phyloP scores from a whole-genome alignment of 2,113 vertebrate genomes.

The Cavia porcellus region DNA sequence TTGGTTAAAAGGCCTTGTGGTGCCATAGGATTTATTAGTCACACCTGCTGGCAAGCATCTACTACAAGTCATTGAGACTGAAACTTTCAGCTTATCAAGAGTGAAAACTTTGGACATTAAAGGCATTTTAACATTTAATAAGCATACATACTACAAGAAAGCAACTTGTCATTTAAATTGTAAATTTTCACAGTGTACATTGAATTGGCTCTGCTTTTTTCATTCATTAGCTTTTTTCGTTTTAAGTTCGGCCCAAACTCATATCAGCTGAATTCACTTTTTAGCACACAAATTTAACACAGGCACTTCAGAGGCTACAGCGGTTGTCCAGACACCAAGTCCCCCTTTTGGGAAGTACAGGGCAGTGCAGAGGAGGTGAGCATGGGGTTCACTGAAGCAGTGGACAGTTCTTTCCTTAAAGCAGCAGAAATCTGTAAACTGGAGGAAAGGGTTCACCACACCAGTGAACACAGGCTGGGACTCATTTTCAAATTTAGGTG shows the following conservation, averaged over 20 bases:
- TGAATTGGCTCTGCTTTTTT: not conserved
- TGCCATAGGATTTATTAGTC: not conserved
- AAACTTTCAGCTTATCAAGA: slow-evolving; percentile 30
- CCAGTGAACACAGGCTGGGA: not conserved
- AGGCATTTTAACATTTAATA: not conserved
- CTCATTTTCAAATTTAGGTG: slow-evolving; percentile 24
- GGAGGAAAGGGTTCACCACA: not conserved
- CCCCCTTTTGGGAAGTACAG: not conserved
- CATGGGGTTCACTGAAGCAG: not conserved
- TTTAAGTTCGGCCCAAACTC: not conserved
- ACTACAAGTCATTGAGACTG: not conserved
- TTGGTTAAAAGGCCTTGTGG: not conserved
- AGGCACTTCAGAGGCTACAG: not conserved
- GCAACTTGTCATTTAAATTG: not conserved
- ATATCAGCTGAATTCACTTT: not conserved
- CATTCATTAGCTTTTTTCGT: not conserved
- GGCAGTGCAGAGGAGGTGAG: not conserved
- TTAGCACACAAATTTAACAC: not conserved
- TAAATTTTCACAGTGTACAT: not conserved
- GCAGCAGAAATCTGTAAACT: not conserved
- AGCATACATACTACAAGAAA: not conserved
- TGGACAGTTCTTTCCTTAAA: not conserved
- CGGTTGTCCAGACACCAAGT: not conserved
- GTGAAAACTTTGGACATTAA: not conserved
- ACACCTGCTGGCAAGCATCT: not conserved